Evolutionary conservation across 1,140 invertebrate species (phyloP).

Genomic region (Andrena cerasifolii): DNA sequence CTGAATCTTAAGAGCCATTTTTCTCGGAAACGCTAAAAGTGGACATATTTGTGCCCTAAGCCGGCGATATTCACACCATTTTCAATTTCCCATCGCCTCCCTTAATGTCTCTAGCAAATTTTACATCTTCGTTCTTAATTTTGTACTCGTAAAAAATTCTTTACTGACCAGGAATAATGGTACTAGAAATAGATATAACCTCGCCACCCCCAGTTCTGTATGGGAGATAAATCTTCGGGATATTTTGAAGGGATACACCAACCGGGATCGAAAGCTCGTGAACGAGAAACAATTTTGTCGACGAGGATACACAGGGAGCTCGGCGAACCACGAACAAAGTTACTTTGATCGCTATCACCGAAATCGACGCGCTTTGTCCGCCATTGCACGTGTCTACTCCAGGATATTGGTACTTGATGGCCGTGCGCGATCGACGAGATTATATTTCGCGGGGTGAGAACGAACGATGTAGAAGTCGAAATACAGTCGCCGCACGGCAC

Average conservation of each 20-base stretch:
- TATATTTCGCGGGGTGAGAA: constrained; percentile 64
- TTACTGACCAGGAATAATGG: no score
- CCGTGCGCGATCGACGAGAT: constrained; percentile 55
- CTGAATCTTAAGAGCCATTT: no score
- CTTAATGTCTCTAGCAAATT: no score
- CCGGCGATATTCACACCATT: no score
- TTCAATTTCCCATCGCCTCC: no score
- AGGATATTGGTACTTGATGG: constrained; percentile 77
- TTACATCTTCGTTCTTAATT: no score
- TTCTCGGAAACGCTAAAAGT: no score
- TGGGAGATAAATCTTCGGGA: neutral
- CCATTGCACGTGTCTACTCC: constrained; percentile 73
- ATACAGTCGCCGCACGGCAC: constrained; percentile 55
- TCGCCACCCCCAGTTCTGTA: no score
- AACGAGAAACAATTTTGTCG: constrained; percentile 62
- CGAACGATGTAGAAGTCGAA: constrained; percentile 60
- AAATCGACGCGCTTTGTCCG: constrained; percentile 66
- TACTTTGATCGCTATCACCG: constrained; percentile 67
- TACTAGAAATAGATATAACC: no score
- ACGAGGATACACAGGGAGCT: constrained; percentile 38
- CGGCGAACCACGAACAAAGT: constrained; percentile 63
- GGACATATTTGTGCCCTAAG: no score
- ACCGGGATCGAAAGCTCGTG: constrained; percentile 2
- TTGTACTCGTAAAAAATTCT: no score
- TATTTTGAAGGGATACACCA: neutral